A percentile compares a stretch with the other conserved stretches of the same genome.
Evolutionary conservation across 2,113 vertebrate species (phyloP).

Genomic region (Poecile atricapillus): DNA sequence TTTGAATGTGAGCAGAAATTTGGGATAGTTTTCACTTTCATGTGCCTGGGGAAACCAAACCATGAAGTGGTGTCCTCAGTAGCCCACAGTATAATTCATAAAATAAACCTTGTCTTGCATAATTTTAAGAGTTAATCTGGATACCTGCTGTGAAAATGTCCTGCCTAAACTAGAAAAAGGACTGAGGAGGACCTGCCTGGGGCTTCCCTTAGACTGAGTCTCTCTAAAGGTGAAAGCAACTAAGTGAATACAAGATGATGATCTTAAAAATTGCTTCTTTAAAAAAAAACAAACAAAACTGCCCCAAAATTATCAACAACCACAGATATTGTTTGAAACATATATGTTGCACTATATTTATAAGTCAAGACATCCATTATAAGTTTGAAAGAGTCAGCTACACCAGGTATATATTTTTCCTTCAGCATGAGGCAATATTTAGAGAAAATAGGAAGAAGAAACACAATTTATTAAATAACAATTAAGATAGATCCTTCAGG

Average conservation of each 20-base stretch:
- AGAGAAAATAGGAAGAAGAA: neutral
- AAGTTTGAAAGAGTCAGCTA: neutral
- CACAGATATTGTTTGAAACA: neutral
- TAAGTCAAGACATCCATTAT: neutral
- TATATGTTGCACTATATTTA: neutral
- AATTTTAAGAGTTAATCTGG: neutral
- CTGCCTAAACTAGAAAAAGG: neutral
- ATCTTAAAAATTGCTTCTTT: neutral
- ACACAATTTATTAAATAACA: neutral
- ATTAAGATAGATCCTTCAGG: neutral
- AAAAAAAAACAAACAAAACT: neutral
- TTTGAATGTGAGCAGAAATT: neutral
- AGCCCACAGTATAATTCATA: neutral
- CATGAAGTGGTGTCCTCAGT: neutral
- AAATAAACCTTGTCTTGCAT: neutral
- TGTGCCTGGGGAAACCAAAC: neutral
- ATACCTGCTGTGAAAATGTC: neutral
- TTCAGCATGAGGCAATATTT: neutral
- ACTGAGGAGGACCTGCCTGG: neutral
- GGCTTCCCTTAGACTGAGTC: neutral
- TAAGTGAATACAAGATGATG: rapidly evolving
- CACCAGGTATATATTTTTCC: neutral
- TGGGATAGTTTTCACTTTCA: neutral
- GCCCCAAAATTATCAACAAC: too few relatives aligned
- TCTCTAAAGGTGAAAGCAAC: neutral